Base-by-base conservation (phyloP, 2,797 vertebrate species). In the Hyperoplus lanceolatus region DNA sequence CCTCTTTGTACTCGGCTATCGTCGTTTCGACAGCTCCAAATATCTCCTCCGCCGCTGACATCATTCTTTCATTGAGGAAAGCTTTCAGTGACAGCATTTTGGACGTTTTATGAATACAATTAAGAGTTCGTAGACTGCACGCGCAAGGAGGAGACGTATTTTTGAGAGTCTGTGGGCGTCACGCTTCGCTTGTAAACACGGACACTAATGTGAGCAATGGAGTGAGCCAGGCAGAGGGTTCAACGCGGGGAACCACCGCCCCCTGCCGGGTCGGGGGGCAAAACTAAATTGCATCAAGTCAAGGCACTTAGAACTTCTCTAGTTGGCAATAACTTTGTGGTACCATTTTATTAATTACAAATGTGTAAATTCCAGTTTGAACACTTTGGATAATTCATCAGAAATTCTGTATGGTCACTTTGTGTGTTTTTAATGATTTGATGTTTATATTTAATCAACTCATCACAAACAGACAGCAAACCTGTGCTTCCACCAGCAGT, bases 141-240 rank as follows among this genome's bases (percentile, higher is more conserved):
- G 46, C 29, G 21, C 21, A 21, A 3, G 29, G 8, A 1, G 8
- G 59, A 48, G 50, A 80, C 84, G 76, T 78, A 16, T 72, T 86
- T 63, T 59, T 59, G 55, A 65, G 49, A 45, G 73, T 85, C 89
- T 51, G 29, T 70, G 80, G 59, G 90, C 90, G 92, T 93, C 90
- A 94, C 91, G 93, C 90, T 92, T 82, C 86, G 81, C 79, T 91
- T 92, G 92, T 93, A 94, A 94, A 94, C 86, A 94, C 82, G 85
- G 90, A 93, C 76, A 73, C 29, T 3, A 29, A 29, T 29, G 29
- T 88, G 88, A 90, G 16, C 36, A 29, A 29, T 29, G 29, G 66
- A 42, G 4, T 3, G 61, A 57, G 74, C 58, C 12, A 48, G 43
- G 41, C 9, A 6, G 29, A 39, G 38, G 0, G 59, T 0, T 10